Evolutionary conservation across 2,113 vertebrate genomes (phyloP), one percentile per base, ranked within the genome.

Genomic region (Aphelocoma coerulescens): DNA sequence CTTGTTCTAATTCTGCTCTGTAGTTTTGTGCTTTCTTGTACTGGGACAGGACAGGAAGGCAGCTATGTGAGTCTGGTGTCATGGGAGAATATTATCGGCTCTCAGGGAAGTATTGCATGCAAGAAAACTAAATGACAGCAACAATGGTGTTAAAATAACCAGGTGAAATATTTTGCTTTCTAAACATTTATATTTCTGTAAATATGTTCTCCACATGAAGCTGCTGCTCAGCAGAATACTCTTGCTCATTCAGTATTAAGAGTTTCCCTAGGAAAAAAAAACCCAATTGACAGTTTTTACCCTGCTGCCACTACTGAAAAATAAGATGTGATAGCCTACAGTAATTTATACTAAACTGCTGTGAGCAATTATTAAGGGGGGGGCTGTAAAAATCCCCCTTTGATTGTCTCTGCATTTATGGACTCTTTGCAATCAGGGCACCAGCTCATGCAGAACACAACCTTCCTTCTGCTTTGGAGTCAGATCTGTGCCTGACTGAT

Each of bases 401-500:
- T 93, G 72, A 69, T 54, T 90, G 75, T 80, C 68, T 88, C 52
- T 88, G 85, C 41, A 15, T 79, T 93, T 88, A 37, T 46, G 37
- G 37, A 37, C 59, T 73, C 65, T 32, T 13, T 49, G 68, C 84
- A 87, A 72, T 89, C 44, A 55, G 69, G 61, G 69, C 26, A 67
- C 16, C 74, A 95, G 74, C 77, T 97, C 46, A 80, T 80, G 80
- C 55, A 86, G 72, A 95, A 85, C 67, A 74, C n/a, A 93, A 51
- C 37, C 69, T 93, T 62, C 43, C 37, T 62, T 10, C 41, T 84
- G 68, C 61, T 82, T 54, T 43, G 65, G 76, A 86, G 65, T 52
- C 81, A 91, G 84, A 83, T 73, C 43, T 55, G 26, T 21, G 66
- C 39, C 63, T 84, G 43, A 48, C 39, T 9, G 3, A 39, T 59